Evolutionary conservation across 1,140 invertebrate species (phyloP), one percentile per base, ranked within the genome.

Genomic region (Bombus difficillimus): DNA sequence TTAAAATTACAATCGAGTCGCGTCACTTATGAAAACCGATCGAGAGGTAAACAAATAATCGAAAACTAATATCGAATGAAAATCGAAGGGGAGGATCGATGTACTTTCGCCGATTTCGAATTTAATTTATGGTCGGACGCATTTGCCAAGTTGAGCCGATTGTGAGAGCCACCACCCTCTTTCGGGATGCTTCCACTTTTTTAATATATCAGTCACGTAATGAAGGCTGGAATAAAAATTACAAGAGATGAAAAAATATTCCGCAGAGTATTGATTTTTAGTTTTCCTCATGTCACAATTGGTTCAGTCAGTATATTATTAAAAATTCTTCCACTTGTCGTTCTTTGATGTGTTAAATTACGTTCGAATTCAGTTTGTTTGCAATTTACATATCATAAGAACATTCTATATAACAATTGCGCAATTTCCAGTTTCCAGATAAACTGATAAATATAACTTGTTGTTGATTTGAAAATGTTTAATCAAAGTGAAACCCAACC

Each of bases 1-100:
- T 83, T 76, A 83, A 83, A 83, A 83, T 68, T 75, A 66, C 72
- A 37, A 66, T 39, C n/a, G 18, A 39, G 53, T 43, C 72, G 28
- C n/a, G 39, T 74, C 32, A 18, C 15, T n/a, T 34, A 28, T 47
- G 25, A n/a, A 72, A 62, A 39, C 13, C 59, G 32, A 10, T 28
- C 3, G 25, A 66, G 41, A n/a, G n/a, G 13, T 53, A 43, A 37
- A 37, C 3, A n/a, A 68, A 76, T 76, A 53, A 34, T 39, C 39
- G 78, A 57, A 69, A 69, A 53, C 64, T 69, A 39, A 80, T 37
- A 69, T 80, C 32, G 13, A 47, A 53, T 10, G 25, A 10, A 68
- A 69, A n/a, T 53, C 18, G 32, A 22, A 43, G 47, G 5, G 18
- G 6, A 53, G 47, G 18, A 53, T 4, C 18, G 47, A 53, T 53